These are phyloP conservation scores for Cynocephalus volans DNA, from an alignment of 2,113 vertebrate genomes.

Conservation along the genomic window DNA sequence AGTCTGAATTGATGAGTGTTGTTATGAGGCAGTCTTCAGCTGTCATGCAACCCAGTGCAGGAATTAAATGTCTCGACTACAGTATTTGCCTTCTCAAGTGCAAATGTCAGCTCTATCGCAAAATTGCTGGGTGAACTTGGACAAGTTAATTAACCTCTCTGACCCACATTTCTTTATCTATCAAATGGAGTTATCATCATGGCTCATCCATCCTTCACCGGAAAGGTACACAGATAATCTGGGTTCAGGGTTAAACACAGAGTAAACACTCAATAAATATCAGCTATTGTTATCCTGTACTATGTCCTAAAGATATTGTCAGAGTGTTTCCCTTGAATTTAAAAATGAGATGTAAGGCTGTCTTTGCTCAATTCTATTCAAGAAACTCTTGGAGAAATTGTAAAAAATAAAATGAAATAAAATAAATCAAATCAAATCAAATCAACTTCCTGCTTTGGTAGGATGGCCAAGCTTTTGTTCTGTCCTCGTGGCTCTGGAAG, in stretches of 20 bases:
- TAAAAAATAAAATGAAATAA: not conserved
- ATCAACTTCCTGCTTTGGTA: not conserved
- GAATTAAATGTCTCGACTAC: fast-evolving
- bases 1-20: not conserved
- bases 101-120: not conserved
- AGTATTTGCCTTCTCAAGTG: not conserved
- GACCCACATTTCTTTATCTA: not conserved
- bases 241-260: not conserved
- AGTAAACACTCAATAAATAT: not conserved
- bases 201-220: fast-evolving
- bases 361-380: not conserved
- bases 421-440: not conserved
- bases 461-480: not conserved
- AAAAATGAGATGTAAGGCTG: not conserved
- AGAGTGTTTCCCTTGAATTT: not conserved
- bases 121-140: not conserved
- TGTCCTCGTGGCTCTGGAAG: not conserved
- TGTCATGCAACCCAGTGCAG: fast-evolving
- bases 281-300: too few species aligned
- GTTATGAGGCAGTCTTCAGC: fast-evolving
- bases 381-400: not conserved
- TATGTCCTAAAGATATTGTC: too few species aligned
- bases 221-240: not conserved
- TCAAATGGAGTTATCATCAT: too few species aligned
- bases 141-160: not conserved